Evolutionary conservation across 2,113 vertebrate genomes (phyloP).

Genomic region (Larimichthys crocea): DNA sequence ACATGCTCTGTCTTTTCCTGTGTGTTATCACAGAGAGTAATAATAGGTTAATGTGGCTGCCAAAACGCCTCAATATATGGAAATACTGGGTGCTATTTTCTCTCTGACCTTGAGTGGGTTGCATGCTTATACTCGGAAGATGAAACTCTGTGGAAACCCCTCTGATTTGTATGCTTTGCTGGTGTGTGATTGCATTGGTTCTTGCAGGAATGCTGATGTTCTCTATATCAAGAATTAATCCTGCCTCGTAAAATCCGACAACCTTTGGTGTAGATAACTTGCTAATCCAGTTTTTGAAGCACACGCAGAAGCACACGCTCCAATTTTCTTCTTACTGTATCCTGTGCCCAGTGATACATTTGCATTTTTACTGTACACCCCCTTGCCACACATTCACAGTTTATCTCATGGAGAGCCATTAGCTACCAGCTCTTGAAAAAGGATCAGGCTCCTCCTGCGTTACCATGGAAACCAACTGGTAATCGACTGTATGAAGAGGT

Average conservation of each 20-base stretch:
- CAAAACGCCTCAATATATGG: conserved; percentile 12
- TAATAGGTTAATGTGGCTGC: background rate
- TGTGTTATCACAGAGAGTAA: background rate
- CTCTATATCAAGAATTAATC: conserved; percentile 37
- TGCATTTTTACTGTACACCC: conserved; percentile 66
- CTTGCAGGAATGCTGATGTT: conserved; percentile 14
- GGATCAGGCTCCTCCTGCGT: conserved; percentile 72
- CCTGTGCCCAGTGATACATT: conserved; percentile 49
- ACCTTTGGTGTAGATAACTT: conserved; percentile 48
- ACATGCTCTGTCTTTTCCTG: background rate
- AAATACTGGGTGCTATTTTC: conserved; percentile 35
- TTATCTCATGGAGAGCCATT: conserved; percentile 70
- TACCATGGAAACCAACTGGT: conserved; percentile 79
- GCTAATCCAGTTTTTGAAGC: conserved; percentile 58
- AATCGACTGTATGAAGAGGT: conserved; percentile 61
- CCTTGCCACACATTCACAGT: conserved; percentile 50
- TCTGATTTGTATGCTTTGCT: conserved; percentile 13
- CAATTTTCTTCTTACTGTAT: conserved; percentile 47
- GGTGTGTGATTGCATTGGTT: background rate
- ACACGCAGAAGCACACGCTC: conserved; percentile 29
- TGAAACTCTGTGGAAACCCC: background rate
- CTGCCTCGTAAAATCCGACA: conserved; percentile 28
- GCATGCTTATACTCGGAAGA: background rate
- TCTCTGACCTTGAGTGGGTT: conserved; percentile 32
- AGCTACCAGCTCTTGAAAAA: conserved; percentile 75